Evolutionary conservation across 2,113 vertebrate genomes (phyloP).

Genomic region (Motacilla alba): DNA sequence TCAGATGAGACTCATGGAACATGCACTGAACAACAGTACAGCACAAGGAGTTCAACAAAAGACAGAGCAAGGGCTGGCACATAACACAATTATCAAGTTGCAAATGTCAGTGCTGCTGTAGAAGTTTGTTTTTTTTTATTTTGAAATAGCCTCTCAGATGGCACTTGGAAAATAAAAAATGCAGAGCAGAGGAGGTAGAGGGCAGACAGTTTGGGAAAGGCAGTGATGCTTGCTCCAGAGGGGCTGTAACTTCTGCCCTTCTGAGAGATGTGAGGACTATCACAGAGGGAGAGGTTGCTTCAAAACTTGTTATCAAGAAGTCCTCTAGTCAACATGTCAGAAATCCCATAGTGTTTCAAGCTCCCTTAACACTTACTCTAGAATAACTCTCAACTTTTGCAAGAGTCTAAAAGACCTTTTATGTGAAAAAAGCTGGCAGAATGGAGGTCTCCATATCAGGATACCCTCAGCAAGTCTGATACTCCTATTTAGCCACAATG

Average conservation of each 20-base stretch:
- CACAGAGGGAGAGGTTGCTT: background rate
- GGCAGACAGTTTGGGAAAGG: background rate
- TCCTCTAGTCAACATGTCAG: background rate
- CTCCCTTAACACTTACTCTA: background rate
- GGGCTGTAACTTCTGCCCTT: background rate
- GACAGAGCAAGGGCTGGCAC: background rate
- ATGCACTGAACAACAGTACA: background rate
- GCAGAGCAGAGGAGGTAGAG: background rate
- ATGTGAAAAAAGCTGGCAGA: background rate
- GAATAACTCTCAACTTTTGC: background rate
- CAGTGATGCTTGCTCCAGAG: background rate
- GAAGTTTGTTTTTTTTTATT: background rate
- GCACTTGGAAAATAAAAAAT: constrained; percentile 1
- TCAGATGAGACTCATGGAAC: background rate
- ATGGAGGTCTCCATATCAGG: background rate
- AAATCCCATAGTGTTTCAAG: background rate
- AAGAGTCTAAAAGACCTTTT: background rate
- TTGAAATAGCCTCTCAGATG: background rate
- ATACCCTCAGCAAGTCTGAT: background rate
- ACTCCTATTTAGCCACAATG: background rate
- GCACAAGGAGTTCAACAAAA: background rate
- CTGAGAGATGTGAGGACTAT: background rate
- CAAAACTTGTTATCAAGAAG: background rate
- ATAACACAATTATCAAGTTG: background rate
- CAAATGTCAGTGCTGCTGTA: background rate